Percentiles rank a stretch among this genome's conserved stretches.
phyloP scores from a whole-genome alignment of 1,140 invertebrate genomes.

The Elysia chlorotica region DNA sequence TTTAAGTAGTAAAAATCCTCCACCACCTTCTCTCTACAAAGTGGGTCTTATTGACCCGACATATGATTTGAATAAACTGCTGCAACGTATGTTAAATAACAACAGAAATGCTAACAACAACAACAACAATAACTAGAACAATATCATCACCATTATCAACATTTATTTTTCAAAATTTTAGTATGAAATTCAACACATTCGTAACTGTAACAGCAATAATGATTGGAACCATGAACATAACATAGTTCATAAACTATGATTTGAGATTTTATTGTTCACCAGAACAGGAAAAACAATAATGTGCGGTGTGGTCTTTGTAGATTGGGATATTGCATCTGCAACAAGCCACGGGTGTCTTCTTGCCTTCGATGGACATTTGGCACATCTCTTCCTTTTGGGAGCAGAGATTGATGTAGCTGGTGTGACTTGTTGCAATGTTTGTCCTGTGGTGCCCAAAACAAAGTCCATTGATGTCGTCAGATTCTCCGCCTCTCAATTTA shows the following conservation, averaged over 20 bases:
- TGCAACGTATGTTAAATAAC: too few relatives aligned
- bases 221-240: not conserved
- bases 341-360: not conserved
- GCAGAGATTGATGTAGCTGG: not conserved
- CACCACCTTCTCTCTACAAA: too few relatives aligned
- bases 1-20: too few relatives aligned
- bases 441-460: not conserved
- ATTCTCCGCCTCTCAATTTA: not conserved
- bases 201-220: not conserved
- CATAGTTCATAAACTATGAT: not conserved
- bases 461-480: not conserved
- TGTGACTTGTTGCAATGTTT: not conserved
- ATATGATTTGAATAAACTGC: too few relatives aligned
- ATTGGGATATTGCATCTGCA: not conserved
- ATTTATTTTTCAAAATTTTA: not conserved
- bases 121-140: not conserved
- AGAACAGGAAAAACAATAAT: not conserved
- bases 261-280: not conserved
- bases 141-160: not conserved
- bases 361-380: not conserved
- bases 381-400: not conserved
- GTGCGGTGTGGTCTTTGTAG: conserved; percentile 13
- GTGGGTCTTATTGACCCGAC: too few relatives aligned
- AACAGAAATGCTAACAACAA: not conserved
- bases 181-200: not conserved